These are phyloP conservation scores for Metellina segmentata DNA, from an alignment of 2,888 invertebrate species.

Conservation along the genomic window DNA sequence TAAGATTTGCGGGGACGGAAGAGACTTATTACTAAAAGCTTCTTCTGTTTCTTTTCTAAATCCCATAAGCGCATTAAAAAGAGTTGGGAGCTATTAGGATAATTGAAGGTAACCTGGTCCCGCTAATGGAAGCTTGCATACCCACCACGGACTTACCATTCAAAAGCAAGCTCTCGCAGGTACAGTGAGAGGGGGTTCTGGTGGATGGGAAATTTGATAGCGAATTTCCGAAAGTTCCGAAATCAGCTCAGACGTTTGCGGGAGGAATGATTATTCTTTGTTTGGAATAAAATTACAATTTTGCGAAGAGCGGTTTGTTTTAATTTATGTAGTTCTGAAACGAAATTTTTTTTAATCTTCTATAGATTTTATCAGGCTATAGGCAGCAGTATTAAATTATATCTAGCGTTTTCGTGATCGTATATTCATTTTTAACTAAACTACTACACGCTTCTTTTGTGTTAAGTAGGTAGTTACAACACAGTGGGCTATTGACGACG, in stretches of 20 bases:
- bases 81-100: constrained; percentile 57
- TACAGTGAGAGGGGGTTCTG: not conserved
- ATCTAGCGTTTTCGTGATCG: too few species aligned
- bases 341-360: not conserved
- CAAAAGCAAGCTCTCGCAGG: too few species aligned
- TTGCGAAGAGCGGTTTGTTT: not conserved
- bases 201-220: not conserved
- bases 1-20: not conserved
- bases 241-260: not conserved
- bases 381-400: too few species aligned
- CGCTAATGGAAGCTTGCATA: constrained; percentile 34
- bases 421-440: too few species aligned
- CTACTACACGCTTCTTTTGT: too few species aligned
- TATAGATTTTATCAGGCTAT: too few species aligned
- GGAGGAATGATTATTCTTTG: not conserved
- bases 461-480: too few species aligned
- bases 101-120: constrained; percentile 43
- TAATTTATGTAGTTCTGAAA: not conserved
- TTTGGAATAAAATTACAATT: not conserved
- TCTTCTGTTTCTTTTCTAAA: not conserved
- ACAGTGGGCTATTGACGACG: too few species aligned
- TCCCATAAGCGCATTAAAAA: constrained; percentile 61
- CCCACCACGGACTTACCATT: not conserved
- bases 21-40: constrained; percentile 1
- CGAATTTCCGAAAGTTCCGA: not conserved